These are phyloP conservation scores for Scaptomyza montana DNA, from an alignment of 1,140 invertebrate genomes.

Conservation along the genomic window DNA sequence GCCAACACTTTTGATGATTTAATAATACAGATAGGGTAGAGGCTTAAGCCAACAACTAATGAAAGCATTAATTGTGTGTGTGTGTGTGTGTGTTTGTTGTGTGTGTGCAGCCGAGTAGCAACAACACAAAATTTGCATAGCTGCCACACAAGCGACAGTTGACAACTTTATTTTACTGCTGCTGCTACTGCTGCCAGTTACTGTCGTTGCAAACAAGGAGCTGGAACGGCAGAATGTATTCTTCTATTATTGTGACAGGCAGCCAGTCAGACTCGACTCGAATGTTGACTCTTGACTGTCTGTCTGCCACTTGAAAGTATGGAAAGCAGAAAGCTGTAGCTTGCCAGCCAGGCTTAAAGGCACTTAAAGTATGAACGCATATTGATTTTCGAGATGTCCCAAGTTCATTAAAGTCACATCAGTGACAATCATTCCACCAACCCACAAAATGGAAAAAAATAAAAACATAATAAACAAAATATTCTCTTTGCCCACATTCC, in stretches of 20 bases:
- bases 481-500: conserved; percentile 36
- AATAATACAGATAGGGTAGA: conserved; percentile 48
- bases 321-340: conserved; percentile 26
- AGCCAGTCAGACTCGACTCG: conserved; percentile 13
- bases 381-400: conserved; percentile 68
- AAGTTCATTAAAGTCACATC: conserved; percentile 82
- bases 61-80: conserved; percentile 16
- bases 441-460: conserved; percentile 12
- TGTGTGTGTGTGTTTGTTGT: background rate
- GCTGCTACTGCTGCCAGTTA: conserved; percentile 31
- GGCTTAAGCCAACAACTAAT: conserved; percentile 23
- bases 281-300: conserved; percentile 38
- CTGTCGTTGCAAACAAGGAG: conserved; percentile 3
- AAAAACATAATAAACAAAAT: conserved; percentile 20
- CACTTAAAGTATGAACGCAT: conserved; percentile 51
- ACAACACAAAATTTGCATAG: conserved; percentile 59
- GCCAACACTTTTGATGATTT: conserved; percentile 78
- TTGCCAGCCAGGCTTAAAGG: conserved; percentile 23
- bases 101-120: background rate
- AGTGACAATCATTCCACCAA: conserved; percentile 18
- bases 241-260: conserved; percentile 70
- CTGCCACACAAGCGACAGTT: conserved; percentile 59
- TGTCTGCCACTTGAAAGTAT: conserved; percentile 34
- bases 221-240: conserved; percentile 35
- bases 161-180: conserved; percentile 64